Conservation (phyloP, 2,113 vertebrate species). For the Benitochromis conjunctus region DNA sequence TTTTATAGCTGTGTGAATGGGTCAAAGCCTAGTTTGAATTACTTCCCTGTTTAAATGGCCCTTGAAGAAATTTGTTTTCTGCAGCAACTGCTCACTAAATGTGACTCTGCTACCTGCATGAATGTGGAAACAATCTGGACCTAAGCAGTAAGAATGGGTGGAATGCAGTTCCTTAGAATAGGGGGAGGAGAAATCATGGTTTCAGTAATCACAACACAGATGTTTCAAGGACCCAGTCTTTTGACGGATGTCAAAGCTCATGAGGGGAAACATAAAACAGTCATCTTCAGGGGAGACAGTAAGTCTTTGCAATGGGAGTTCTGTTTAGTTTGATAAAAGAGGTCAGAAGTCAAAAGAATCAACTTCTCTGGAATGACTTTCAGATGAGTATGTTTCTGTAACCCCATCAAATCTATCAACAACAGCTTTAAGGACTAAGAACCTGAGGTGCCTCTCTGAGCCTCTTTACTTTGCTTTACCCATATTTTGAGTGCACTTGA, state of each 20-base stretch:
- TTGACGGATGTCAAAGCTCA: slow-evolving; percentile 55
- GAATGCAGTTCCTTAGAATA: slow-evolving; percentile 48
- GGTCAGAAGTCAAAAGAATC: slow-evolving; percentile 32
- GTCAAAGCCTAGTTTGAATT: not conserved
- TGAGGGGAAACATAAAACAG: slow-evolving; percentile 49
- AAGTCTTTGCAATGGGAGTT: slow-evolving; percentile 14
- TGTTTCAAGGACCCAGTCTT: slow-evolving; percentile 46
- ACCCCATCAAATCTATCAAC: not conserved
- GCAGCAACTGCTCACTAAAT: not conserved
- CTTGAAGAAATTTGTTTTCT: not conserved
- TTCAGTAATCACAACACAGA: slow-evolving; percentile 59
- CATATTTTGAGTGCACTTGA: not conserved
- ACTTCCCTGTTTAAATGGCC: not conserved
- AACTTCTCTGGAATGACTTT: not conserved
- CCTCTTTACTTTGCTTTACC: not conserved
- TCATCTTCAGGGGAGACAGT: slow-evolving; percentile 9
- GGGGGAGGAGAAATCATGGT: slow-evolving; percentile 35
- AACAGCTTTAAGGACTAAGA: not conserved
- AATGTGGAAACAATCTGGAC: slow-evolving; percentile 43
- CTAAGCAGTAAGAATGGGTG: slow-evolving; percentile 49
- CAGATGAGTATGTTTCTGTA: not conserved
- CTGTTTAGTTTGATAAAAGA: slow-evolving; percentile 12
- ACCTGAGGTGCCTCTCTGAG: not conserved
- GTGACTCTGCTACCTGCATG: slow-evolving; percentile 35
- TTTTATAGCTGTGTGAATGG: not conserved